These are phyloP conservation scores for Pristionchus japonicus DNA, from an alignment of 2,888 invertebrate genomes.

Conservation along the genomic window DNA sequence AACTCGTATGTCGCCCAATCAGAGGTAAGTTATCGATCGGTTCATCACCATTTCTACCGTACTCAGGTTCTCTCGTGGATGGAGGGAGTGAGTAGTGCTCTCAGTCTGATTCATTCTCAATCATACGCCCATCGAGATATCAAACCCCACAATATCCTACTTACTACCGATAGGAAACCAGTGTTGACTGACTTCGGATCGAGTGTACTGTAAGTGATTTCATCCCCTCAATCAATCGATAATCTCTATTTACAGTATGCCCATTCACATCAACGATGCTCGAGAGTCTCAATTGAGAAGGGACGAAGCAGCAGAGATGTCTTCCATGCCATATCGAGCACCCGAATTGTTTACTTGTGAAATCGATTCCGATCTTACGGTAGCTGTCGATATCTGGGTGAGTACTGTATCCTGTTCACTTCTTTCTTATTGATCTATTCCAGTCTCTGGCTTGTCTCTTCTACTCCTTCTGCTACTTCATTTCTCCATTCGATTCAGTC, in stretches of 20 bases:
- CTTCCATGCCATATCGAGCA: conserved; percentile 89
- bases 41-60: neutral
- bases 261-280: conserved; percentile 75
- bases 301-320: conserved; percentile 87
- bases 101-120: conserved; percentile 58
- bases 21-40: neutral
- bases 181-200: conserved; percentile 88
- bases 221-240: neutral
- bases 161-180: conserved; percentile 82
- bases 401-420: conserved; percentile 54
- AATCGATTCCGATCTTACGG: conserved; percentile 86
- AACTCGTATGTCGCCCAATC: neutral
- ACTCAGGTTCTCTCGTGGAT: conserved; percentile 54
- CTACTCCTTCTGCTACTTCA: conserved; percentile 88
- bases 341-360: conserved; percentile 90
- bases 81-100: conserved; percentile 56
- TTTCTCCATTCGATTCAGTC: conserved; percentile 88
- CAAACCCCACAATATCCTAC: conserved; percentile 88
- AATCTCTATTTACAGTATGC: conserved; percentile 62
- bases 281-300: conserved; percentile 79
- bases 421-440: conserved; percentile 40
- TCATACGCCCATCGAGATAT: conserved; percentile 81
- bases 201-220: conserved; percentile 63
- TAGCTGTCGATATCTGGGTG: conserved; percentile 90
- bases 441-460: conserved; percentile 89